phyloP scores from a whole-genome alignment of 2,797 vertebrate species.

The Pygocentrus nattereri region DNA sequence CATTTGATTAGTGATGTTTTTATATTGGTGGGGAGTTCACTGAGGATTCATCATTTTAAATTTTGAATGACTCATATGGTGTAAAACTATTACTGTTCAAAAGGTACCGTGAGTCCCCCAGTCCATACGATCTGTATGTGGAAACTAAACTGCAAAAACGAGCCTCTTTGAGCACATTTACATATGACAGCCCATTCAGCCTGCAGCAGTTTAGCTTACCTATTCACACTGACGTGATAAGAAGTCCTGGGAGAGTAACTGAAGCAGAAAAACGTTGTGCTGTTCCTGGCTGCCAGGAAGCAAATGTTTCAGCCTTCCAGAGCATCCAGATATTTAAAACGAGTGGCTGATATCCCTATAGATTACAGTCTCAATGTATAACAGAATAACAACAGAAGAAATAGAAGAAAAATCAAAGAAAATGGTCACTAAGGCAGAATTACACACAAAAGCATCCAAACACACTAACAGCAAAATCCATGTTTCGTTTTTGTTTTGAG shows the following conservation, averaged over 20 bases:
- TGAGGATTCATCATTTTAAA: background rate
- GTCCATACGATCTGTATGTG: too few species aligned
- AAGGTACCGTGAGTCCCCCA: background rate
- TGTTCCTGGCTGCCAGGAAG: background rate
- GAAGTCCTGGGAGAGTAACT: too few species aligned
- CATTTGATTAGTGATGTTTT: constrained; percentile 1
- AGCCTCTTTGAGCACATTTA: background rate
- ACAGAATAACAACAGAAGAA: too few species aligned
- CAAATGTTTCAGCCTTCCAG: background rate
- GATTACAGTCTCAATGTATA: too few species aligned
- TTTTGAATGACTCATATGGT: background rate
- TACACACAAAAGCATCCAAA: too few species aligned
- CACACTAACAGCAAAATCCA: too few species aligned
- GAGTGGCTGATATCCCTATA: too few species aligned
- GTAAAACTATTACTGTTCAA: background rate
- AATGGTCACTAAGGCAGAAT: too few species aligned
- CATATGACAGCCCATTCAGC: too few species aligned
- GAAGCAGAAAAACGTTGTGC: background rate
- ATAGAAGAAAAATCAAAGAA: too few species aligned
- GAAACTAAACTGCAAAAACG: background rate
- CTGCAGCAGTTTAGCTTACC: background rate
- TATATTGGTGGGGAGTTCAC: background rate
- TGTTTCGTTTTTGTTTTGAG: too few species aligned
- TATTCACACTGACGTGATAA: background rate
- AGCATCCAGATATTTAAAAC: too few species aligned